Conservation (phyloP, 2,888 invertebrate genomes). For the Protula sp. region DNA sequence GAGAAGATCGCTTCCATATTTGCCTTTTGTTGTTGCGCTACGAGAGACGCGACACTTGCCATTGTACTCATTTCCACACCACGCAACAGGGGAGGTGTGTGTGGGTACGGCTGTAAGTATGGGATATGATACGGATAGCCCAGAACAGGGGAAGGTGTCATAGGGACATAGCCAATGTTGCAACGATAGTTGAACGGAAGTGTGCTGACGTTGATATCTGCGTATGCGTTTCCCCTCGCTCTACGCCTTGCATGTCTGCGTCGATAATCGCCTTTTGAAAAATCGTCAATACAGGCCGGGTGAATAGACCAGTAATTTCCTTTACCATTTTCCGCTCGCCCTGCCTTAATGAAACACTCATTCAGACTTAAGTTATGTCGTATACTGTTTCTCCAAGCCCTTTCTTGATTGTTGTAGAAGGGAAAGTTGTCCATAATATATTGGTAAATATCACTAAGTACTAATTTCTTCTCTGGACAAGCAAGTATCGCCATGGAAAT, state of each 20-base stretch:
- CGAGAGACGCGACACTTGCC: neutral
- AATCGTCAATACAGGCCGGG: conserved; percentile 93
- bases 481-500: conserved; percentile 50
- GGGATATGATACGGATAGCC: neutral
- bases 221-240: conserved; percentile 51
- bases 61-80: no score
- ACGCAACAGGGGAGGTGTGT: no score
- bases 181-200: neutral
- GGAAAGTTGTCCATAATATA: conserved; percentile 44
- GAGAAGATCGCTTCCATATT: neutral
- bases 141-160: neutral
- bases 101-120: neutral
- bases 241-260: conserved; percentile 91
- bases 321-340: conserved; percentile 70
- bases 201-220: neutral
- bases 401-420: conserved; percentile 44
- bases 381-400: conserved; percentile 49
- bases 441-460: conserved; percentile 47
- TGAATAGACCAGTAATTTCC: conserved; percentile 99
- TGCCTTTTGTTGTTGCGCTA: no score
- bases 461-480: conserved; percentile 34
- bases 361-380: conserved; percentile 48
- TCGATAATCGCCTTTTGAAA: conserved; percentile 90
- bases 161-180: neutral
- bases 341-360: conserved; percentile 48